Evolutionary conservation across 2,888 invertebrate species (phyloP).

Genomic region (Sinhomidia bicolor): DNA sequence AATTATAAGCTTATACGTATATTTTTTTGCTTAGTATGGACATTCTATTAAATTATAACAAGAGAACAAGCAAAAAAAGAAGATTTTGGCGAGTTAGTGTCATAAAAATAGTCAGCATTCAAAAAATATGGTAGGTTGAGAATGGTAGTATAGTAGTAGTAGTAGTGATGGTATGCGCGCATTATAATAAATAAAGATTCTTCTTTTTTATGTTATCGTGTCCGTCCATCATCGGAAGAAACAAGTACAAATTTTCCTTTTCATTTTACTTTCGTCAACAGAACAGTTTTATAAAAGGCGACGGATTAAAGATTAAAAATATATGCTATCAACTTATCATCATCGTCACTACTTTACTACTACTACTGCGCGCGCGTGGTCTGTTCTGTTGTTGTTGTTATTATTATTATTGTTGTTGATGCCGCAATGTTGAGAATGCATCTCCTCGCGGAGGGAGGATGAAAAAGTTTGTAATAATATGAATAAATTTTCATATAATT

Average conservation of each 20-base stretch:
- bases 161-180: no score
- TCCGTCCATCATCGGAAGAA: slow-evolving; percentile 14
- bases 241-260: slow-evolving; percentile 23
- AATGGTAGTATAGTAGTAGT: no score
- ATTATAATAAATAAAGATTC: no score
- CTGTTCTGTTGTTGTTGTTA: not conserved
- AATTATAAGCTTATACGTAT: not conserved
- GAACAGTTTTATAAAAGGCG: not conserved
- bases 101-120: slow-evolving; percentile 52
- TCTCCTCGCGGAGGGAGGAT: not conserved
- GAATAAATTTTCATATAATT: not conserved
- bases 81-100: slow-evolving; percentile 8
- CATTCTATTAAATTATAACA: slow-evolving; percentile 7
- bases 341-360: not conserved
- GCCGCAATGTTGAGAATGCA: no score
- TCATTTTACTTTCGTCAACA: slow-evolving; percentile 34
- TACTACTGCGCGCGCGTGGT: no score
- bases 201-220: slow-evolving; percentile 19
- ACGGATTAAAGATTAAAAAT: not conserved
- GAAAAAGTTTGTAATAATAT: no score
- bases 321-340: slow-evolving; percentile 11
- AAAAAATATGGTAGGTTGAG: not conserved
- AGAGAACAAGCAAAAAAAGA: not conserved
- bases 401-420: no score
- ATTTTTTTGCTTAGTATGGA: not conserved